Evolutionary conservation across 2,888 invertebrate genomes (phyloP).

Genomic region (Glaucopsyche alexis): DNA sequence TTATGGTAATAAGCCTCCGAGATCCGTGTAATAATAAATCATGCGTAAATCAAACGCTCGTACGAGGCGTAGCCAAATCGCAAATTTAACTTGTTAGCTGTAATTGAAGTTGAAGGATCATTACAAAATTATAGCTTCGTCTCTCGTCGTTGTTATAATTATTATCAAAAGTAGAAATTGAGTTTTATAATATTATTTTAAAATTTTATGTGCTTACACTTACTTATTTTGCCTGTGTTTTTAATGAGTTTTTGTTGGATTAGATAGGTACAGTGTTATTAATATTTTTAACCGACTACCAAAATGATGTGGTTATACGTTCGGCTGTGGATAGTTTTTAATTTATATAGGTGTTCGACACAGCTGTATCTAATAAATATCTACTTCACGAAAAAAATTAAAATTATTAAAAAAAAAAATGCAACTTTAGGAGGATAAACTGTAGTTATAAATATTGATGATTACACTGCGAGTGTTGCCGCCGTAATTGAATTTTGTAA

Average conservation of each 20-base stretch:
- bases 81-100: slow-evolving; percentile 49
- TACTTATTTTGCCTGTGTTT: too few species aligned
- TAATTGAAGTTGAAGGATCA: slow-evolving; percentile 55
- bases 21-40: slow-evolving; percentile 61
- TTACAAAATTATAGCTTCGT: slow-evolving; percentile 4
- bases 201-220: too few species aligned
- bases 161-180: too few species aligned
- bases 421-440: neutral
- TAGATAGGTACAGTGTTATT: too few species aligned
- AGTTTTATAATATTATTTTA: too few species aligned
- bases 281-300: too few species aligned
- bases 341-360: neutral
- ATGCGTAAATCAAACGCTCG: slow-evolving; percentile 63
- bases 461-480: neutral
- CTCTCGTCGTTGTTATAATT: neutral
- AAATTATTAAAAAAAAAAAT: neutral
- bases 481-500: slow-evolving; percentile 58
- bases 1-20: slow-evolving; percentile 55
- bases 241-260: too few species aligned
- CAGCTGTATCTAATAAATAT: neutral
- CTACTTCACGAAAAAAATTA: neutral
- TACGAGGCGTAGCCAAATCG: slow-evolving; percentile 51
- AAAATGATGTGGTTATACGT: too few species aligned
- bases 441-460: slow-evolving; percentile 2
- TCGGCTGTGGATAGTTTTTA: too few species aligned